Conservation (phyloP, 2,113 vertebrate species). For the Oncorhynchus mykiss region DNA sequence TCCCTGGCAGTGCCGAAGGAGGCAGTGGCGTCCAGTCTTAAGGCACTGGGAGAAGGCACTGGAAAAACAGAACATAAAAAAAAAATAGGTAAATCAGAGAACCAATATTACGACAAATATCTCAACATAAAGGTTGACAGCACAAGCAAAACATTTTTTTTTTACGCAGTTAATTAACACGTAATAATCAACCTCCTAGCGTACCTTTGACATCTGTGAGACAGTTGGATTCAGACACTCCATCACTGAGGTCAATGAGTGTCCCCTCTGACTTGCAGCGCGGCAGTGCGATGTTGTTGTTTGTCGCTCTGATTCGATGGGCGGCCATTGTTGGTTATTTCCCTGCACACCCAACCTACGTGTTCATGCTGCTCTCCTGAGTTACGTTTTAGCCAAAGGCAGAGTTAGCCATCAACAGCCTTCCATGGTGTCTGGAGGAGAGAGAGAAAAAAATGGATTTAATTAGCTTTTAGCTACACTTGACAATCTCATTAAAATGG, state of each 20-base stretch:
- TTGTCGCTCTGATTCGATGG: constrained; percentile 88
- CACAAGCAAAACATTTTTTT: too few relatives aligned
- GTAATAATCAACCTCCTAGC: constrained; percentile 3
- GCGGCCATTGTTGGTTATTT: constrained; percentile 81
- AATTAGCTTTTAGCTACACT: constrained; percentile 9
- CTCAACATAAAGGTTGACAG: too few relatives aligned
- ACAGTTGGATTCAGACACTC: constrained; percentile 75
- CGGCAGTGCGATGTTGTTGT: constrained; percentile 81
- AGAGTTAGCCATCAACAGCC: constrained; percentile 36
- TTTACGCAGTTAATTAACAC: too few relatives aligned
- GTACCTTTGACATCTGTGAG: constrained; percentile 90
- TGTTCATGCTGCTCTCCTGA: constrained; percentile 14
- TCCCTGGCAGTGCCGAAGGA: constrained; percentile 88
- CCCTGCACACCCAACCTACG: constrained; percentile 12
- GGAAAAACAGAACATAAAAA: constrained; percentile 31
- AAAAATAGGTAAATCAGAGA: background rate
- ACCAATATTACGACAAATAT: too few relatives aligned
- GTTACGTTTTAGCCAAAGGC: constrained; percentile 17
- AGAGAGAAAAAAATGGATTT: background rate
- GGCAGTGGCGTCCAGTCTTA: constrained; percentile 81
- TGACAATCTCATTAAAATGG: constrained; percentile 4
- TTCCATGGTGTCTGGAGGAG: constrained; percentile 58
- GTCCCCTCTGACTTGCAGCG: constrained; percentile 94
- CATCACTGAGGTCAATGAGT: constrained; percentile 85
- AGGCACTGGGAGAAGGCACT: constrained; percentile 96